These are phyloP conservation scores for Aramus guarauna DNA, from an alignment of 2,113 vertebrate species.

Conservation along the genomic window DNA sequence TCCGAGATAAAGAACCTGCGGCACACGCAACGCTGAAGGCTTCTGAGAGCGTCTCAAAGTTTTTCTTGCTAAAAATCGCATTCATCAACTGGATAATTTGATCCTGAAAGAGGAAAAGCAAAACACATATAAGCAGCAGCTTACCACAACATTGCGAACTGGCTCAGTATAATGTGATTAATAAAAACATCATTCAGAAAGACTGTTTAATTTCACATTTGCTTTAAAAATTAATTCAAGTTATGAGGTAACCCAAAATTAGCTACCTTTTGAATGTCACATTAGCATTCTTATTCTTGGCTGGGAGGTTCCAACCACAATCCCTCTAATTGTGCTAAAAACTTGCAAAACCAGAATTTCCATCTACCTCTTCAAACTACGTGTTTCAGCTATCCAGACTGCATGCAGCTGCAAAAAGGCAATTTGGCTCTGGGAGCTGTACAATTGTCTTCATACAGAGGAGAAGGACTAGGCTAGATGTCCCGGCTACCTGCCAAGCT, in stretches of 20 bases:
- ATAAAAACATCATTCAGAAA: not conserved
- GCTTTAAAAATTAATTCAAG: not conserved
- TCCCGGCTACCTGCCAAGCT: not conserved
- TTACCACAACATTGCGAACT: not conserved
- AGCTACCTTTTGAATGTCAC: not conserved
- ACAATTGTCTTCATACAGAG: not conserved
- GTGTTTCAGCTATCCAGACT: not conserved
- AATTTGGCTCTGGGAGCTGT: not conserved
- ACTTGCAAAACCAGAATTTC: not conserved
- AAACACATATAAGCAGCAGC: not conserved
- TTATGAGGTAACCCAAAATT: not conserved
- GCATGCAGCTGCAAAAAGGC: not conserved
- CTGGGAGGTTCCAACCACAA: not conserved
- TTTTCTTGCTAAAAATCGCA: conserved; percentile 95
- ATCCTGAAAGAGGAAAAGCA: conserved; percentile 76
- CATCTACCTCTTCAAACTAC: not conserved
- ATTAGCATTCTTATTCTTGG: not conserved
- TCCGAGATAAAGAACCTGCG: conserved; percentile 82
- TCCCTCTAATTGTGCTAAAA: not conserved
- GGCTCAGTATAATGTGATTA: not conserved
- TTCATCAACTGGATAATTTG: conserved; percentile 96
- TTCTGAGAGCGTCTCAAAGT: conserved; percentile 88
- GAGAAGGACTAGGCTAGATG: not conserved
- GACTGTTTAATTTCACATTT: not conserved
- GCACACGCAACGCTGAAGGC: conserved; percentile 91